phyloP scores from a whole-genome alignment of 2,797 vertebrate genomes.

The Squalus acanthias region DNA sequence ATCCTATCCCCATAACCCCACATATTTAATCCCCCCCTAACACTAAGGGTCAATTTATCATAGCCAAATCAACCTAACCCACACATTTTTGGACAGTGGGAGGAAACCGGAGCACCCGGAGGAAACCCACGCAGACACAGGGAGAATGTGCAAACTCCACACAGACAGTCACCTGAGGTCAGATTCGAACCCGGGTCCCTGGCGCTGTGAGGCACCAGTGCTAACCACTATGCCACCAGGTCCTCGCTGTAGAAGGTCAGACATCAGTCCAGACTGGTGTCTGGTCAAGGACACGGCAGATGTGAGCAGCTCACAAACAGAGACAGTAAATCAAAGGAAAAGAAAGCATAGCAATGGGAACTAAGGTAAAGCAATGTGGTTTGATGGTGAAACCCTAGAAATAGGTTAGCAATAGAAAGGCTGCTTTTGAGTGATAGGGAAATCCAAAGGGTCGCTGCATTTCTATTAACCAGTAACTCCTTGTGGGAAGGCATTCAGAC shows the following conservation, averaged over 20 bases:
- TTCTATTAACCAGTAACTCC: background rate
- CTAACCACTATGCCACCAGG: too few species aligned
- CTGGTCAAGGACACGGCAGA: background rate
- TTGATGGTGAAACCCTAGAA: background rate
- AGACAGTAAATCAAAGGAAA: background rate
- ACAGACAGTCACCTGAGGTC: too few species aligned
- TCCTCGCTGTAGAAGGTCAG: background rate
- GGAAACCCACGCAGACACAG: too few species aligned
- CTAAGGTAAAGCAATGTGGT: background rate
- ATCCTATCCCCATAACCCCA: too few species aligned
- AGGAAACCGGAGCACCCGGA: too few species aligned
- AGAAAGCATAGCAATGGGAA: background rate
- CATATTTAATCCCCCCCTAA: too few species aligned
- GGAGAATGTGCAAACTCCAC: too few species aligned
- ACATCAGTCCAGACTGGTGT: background rate
- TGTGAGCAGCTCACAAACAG: background rate
- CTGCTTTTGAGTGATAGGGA: background rate
- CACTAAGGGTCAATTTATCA: too few species aligned
- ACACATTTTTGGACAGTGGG: too few species aligned
- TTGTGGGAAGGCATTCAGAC: background rate
- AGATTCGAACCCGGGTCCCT: too few species aligned
- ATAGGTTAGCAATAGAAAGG: background rate
- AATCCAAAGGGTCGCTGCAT: background rate
- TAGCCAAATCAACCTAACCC: too few species aligned
- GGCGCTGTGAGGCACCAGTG: too few species aligned